These are phyloP conservation scores for Dasyornis broadbenti DNA, from an alignment of 2,113 vertebrate genomes.

Conservation along the genomic window DNA sequence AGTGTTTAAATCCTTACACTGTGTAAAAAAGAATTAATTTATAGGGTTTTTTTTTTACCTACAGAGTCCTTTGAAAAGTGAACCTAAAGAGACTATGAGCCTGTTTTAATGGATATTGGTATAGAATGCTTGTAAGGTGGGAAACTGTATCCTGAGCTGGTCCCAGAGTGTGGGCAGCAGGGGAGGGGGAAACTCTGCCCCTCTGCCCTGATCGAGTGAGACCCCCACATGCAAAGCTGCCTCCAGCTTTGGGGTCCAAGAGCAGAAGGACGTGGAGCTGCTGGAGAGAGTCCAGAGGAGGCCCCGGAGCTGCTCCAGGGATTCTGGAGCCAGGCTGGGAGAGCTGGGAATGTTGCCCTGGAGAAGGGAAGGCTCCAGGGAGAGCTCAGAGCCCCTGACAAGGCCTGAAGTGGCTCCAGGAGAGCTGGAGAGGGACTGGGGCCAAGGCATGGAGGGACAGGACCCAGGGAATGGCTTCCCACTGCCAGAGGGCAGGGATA, in stretches of 20 bases:
- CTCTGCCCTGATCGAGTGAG: not conserved
- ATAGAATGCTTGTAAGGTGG: not conserved
- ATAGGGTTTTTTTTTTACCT: accelerated
- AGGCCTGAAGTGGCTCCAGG: too few species aligned
- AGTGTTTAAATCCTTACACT: not conserved
- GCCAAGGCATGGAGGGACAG: too few species aligned
- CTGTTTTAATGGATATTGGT: not conserved
- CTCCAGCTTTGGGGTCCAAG: not conserved
- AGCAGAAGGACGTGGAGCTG: not conserved
- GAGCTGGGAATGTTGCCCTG: not conserved
- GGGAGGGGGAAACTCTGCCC: not conserved
- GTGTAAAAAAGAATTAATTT: not conserved
- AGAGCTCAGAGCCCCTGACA: not conserved
- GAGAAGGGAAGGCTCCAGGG: not conserved
- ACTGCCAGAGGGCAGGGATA: accelerated
- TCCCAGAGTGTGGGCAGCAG: not conserved
- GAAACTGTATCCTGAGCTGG: not conserved
- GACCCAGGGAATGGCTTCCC: not conserved
- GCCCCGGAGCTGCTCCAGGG: not conserved
- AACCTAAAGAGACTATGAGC: not conserved
- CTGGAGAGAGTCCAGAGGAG: not conserved
- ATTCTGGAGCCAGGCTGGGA: not conserved
- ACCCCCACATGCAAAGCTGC: not conserved
- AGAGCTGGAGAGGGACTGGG: too few species aligned
- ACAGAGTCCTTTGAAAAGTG: not conserved